phyloP scores from a whole-genome alignment of 2,888 invertebrate species.

The Erpobdella octoculata region DNA sequence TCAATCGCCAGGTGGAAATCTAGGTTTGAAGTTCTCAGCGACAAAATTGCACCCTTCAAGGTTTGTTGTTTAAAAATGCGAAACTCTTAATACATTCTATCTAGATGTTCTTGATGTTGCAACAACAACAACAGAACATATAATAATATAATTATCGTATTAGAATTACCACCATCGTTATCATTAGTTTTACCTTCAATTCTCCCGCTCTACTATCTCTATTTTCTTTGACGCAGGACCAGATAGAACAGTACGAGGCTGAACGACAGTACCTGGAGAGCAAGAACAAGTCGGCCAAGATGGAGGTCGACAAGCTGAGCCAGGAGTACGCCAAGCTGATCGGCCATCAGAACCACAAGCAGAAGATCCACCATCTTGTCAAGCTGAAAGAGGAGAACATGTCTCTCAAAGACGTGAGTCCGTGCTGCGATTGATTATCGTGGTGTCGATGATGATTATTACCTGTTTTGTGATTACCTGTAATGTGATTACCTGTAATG shows the following conservation, averaged over 20 bases:
- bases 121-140: too few relatives aligned
- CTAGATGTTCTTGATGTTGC: too few relatives aligned
- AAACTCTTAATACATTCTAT: too few relatives aligned
- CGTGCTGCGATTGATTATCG: background rate
- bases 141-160: too few relatives aligned
- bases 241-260: conserved; percentile 55
- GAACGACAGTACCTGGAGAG: conserved; percentile 53
- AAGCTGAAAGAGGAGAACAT: conserved; percentile 51
- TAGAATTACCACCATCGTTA: too few relatives aligned
- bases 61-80: conserved; percentile 29
- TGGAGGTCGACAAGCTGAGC: conserved; percentile 56
- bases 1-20: conserved; percentile 41
- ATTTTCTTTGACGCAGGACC: conserved; percentile 44
- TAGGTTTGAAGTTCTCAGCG: conserved; percentile 45
- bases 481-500: background rate
- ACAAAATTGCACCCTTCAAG: conserved; percentile 47
- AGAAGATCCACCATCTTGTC: conserved; percentile 59
- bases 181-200: too few relatives aligned
- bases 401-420: conserved; percentile 43
- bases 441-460: background rate
- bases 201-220: too few relatives aligned
- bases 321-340: conserved; percentile 59
- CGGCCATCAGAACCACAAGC: conserved; percentile 63
- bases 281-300: conserved; percentile 51
- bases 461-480: background rate